Percentiles rank a stretch among this genome's conserved stretches.
phyloP scores from a whole-genome alignment of 2,797 vertebrate species.

The Orestias chungarensis region DNA sequence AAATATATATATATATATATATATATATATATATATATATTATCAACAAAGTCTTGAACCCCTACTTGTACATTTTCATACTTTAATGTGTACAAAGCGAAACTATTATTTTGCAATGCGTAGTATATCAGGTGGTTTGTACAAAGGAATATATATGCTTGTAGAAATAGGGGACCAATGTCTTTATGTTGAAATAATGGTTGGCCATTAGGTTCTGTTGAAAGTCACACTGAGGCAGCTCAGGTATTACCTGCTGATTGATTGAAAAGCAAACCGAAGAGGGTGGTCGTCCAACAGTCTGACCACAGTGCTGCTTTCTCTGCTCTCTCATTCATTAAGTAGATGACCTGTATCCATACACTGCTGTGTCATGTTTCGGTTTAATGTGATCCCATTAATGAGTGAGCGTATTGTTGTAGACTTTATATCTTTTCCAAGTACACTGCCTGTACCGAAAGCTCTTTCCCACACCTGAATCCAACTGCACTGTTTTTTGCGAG shows the following conservation, averaged over 20 bases:
- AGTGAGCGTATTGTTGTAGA: not conserved
- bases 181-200: slow-evolving; percentile 38
- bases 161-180: slow-evolving; percentile 32
- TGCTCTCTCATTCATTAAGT: slow-evolving; percentile 37
- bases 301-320: slow-evolving; percentile 50
- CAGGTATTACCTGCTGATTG: slow-evolving; percentile 46
- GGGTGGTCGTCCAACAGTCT: slow-evolving; percentile 25
- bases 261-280: slow-evolving; percentile 55
- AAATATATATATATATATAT: too few relatives aligned
- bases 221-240: slow-evolving; percentile 51
- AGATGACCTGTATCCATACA: slow-evolving; percentile 42
- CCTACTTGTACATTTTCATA: not conserved
- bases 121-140: too few relatives aligned
- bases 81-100: not conserved
- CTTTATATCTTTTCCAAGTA: slow-evolving; percentile 15
- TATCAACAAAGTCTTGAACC: not conserved
- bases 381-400: slow-evolving; percentile 21
- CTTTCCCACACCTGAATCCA: slow-evolving; percentile 20
- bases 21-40: too few relatives aligned
- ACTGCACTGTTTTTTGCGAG: slow-evolving; percentile 6
- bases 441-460: slow-evolving; percentile 4
- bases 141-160: too few relatives aligned
- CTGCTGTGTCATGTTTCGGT: slow-evolving; percentile 25
- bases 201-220: slow-evolving; percentile 34
- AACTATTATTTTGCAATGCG: too few relatives aligned